Conservation (phyloP, 2,797 vertebrate genomes). For the Gephyroberyx darwinii region DNA sequence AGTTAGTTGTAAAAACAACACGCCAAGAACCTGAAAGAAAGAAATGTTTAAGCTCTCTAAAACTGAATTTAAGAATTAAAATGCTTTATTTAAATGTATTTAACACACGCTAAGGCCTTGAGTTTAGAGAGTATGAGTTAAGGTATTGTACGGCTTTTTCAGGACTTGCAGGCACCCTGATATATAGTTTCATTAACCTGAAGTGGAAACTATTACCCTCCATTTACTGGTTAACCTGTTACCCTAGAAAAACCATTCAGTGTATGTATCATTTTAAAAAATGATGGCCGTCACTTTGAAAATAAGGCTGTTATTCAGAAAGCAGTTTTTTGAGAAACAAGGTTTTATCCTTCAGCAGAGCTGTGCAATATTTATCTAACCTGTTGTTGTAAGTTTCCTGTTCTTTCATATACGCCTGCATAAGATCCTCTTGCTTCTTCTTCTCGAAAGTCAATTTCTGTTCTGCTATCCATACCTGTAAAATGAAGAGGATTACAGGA, state of each 20-base stretch:
- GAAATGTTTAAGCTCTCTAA: too few species aligned
- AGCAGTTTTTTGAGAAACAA: neutral
- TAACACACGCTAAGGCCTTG: too few species aligned
- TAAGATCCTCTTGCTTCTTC: conserved; percentile 96
- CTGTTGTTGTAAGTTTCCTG: conserved; percentile 98
- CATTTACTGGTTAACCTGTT: neutral
- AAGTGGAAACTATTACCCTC: too few species aligned
- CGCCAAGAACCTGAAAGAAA: too few species aligned
- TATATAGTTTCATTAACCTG: too few species aligned
- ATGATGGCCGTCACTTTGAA: neutral
- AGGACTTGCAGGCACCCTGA: too few species aligned
- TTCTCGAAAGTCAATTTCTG: conserved; percentile 98
- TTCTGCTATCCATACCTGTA: conserved; percentile 98
- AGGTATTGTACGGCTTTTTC: too few species aligned
- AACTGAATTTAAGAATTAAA: too few species aligned
- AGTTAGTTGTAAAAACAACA: too few species aligned
- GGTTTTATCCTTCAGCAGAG: neutral
- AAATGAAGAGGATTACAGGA: conserved; percentile 1
- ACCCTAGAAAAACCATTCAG: neutral
- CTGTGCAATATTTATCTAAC: conserved; percentile 65
- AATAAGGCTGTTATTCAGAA: neutral
- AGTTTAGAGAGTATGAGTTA: too few species aligned
- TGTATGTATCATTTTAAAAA: neutral
- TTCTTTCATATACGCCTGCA: conserved; percentile 97
- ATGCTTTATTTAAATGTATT: too few species aligned